Evolutionary conservation across 2,113 vertebrate genomes (phyloP).

Genomic region (Pipra filicauda): DNA sequence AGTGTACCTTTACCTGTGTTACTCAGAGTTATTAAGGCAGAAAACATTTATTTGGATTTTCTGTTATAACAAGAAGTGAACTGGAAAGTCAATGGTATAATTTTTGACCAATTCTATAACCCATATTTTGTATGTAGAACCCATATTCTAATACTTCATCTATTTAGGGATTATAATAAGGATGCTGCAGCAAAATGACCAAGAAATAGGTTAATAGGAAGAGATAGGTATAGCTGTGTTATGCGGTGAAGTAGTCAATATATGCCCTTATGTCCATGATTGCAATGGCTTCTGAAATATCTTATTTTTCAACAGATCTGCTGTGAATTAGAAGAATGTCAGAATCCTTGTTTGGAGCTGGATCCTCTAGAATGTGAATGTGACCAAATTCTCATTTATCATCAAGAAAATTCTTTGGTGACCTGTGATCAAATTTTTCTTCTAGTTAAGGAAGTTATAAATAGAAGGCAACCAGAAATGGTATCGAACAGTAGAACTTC

Average conservation of each 20-base stretch:
- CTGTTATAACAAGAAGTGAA: neutral
- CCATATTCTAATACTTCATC: neutral
- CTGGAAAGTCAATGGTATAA: neutral
- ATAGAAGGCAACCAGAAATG: conserved; percentile 80
- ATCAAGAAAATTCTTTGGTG: conserved; percentile 72
- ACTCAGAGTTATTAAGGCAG: neutral
- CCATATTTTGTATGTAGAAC: neutral
- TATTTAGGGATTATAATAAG: neutral
- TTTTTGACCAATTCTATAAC: neutral
- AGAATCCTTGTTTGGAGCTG: conserved; percentile 80
- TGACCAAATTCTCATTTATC: conserved; percentile 84
- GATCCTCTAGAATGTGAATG: conserved; percentile 78
- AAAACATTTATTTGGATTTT: neutral
- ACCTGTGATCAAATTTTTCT: conserved; percentile 81
- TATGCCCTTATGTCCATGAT: neutral
- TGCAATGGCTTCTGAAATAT: neutral
- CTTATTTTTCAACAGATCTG: conserved; percentile 80
- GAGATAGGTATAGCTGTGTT: neutral
- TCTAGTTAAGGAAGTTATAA: conserved; percentile 85
- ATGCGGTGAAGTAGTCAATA: neutral
- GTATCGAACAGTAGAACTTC: conserved; percentile 88
- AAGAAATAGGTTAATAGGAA: neutral
- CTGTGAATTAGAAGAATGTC: conserved; percentile 87
- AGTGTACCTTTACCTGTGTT: neutral
- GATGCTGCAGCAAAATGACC: neutral